Evolutionary conservation across 2,888 invertebrate genomes (phyloP).

Genomic region (Arge pagana): DNA sequence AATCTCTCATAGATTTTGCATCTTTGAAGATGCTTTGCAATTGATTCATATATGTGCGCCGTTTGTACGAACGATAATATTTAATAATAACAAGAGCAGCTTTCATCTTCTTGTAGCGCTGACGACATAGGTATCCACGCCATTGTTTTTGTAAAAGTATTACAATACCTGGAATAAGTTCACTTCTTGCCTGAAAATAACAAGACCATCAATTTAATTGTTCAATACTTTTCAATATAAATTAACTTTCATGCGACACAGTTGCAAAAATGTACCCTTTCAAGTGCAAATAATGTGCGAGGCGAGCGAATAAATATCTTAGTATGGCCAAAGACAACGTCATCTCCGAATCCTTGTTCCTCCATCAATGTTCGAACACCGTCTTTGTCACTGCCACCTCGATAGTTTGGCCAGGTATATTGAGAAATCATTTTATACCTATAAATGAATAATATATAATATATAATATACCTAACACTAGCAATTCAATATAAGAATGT

Average conservation of each 20-base stretch:
- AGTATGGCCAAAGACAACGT: slow-evolving; percentile 93
- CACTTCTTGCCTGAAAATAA: slow-evolving; percentile 73
- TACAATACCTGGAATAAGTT: slow-evolving; percentile 88
- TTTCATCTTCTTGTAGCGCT: slow-evolving; percentile 80
- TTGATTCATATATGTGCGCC: slow-evolving; percentile 71
- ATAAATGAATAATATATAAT: no score
- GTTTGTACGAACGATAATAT: slow-evolving; percentile 79
- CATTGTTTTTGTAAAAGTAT: slow-evolving; percentile 94
- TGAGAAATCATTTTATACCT: slow-evolving; percentile 97
- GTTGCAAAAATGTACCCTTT: slow-evolving; percentile 61
- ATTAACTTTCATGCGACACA: not conserved
- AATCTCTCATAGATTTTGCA: slow-evolving; percentile 71
- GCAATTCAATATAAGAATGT: slow-evolving; percentile 25
- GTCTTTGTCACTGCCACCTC: slow-evolving; percentile 75
- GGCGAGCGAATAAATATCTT: slow-evolving; percentile 96
- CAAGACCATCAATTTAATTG: not conserved
- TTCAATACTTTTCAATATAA: not conserved
- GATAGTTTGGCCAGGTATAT: slow-evolving; percentile 97
- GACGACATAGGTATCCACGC: slow-evolving; percentile 78
- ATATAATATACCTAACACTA: slow-evolving; percentile 26
- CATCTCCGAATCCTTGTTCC: slow-evolving; percentile 75
- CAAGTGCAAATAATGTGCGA: slow-evolving; percentile 86
- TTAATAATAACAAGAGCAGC: slow-evolving; percentile 83
- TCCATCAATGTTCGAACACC: slow-evolving; percentile 85
- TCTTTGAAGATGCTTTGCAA: slow-evolving; percentile 68